Evolutionary conservation across 2,113 vertebrate species (phyloP).

Genomic region (Neogale vison): DNA sequence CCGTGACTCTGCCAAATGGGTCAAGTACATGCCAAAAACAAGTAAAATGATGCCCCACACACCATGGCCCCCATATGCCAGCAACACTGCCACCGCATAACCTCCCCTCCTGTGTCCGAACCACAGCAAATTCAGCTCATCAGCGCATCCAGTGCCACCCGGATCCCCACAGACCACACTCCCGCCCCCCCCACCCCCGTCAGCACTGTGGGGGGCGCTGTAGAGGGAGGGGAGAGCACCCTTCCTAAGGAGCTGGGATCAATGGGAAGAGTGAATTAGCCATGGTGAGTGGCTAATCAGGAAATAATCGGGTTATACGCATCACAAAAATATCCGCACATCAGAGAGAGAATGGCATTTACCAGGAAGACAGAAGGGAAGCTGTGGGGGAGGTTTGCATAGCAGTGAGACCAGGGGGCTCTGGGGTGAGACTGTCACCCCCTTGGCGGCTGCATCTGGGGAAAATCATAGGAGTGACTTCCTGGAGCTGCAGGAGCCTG

Average conservation of each 20-base stretch:
- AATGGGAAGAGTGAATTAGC: neutral
- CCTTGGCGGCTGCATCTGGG: neutral
- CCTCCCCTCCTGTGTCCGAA: neutral
- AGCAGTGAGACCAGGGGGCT: neutral
- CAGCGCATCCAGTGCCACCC: neutral
- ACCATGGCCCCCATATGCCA: neutral
- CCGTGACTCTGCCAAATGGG: neutral
- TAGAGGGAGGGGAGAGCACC: neutral
- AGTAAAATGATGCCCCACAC: rapidly evolving
- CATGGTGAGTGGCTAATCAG: slow-evolving; percentile 15
- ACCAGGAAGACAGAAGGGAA: neutral
- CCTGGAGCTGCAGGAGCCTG: neutral
- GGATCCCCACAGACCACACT: neutral
- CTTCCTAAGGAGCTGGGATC: neutral
- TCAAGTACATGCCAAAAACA: neutral
- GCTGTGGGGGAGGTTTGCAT: neutral
- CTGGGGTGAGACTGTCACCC: neutral
- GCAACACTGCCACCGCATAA: neutral
- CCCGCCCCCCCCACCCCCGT: no score
- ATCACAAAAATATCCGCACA: neutral
- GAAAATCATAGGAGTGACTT: neutral
- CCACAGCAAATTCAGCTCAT: neutral
- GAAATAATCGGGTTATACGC: slow-evolving; percentile 22
- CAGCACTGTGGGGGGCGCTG: neutral
- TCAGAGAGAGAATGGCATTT: neutral